Base-by-base conservation (phyloP, 2,113 vertebrate species). In the Carlito syrichta region DNA sequence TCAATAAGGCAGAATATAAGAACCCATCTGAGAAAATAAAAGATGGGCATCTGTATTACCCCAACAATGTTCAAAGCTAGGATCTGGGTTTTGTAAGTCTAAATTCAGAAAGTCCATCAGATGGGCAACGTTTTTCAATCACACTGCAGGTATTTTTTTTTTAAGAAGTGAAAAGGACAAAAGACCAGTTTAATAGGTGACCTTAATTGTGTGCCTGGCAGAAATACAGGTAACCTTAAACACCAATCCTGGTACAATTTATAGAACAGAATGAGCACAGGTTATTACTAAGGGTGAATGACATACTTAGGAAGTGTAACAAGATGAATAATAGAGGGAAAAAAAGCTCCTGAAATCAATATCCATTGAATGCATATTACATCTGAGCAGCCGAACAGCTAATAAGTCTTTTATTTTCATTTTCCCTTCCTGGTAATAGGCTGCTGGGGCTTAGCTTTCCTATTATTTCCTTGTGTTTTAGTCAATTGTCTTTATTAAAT, bases 401-500 rank as follows among this genome's bases (percentile, higher is more conserved):
- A 89, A 89, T 8, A 73, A 93, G 45, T 2, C 11, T 82, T 78
- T 68, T 92, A 71, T 93, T 96, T 89, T 62, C 52, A 78, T 93
- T 96, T 86, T 93, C 43, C 52, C 60, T 97, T 88, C 68, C 93
- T 95, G 56, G 25, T 30, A 96, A 69, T 93, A 79, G 50, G 52
- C 62, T 88, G 27, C 63, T 77, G 89, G 20, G 38, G 48, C 82
- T 88, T 25, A 92, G 69, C 7, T 97, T 95, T 83, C 40, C 86
- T 89, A 95, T 96, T 96, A 86, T 93, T 89, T 93, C 92, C 69
- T 94, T 92, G 86, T 94, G 40, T 94, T 97, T 91, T 38, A 93
- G 54, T 58, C 62, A 89, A 97, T 60, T 96, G 83, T 96, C 91
- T 86, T 94, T 71, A 93, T 69, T 86, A 95, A 97, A 96, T 86